Conservation (phyloP, 2,797 vertebrate species). For the Sorex maritimensis region DNA sequence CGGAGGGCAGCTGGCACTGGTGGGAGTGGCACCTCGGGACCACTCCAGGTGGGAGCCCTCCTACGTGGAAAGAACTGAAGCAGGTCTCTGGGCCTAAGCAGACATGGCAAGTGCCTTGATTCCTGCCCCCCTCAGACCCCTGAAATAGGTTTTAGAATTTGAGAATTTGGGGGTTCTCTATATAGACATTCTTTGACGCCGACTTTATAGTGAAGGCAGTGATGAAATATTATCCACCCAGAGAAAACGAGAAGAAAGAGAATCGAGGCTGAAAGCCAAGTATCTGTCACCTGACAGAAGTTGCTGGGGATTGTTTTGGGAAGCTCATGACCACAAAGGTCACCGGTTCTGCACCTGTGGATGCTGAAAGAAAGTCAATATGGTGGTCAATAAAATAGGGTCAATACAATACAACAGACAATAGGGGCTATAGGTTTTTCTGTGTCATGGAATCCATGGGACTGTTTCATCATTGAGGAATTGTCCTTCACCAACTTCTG, state of each 20-base stretch:
- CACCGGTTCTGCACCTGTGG: not conserved
- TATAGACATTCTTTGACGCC: not conserved
- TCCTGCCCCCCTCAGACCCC: not conserved
- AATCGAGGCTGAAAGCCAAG: not conserved
- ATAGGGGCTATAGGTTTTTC: not conserved
- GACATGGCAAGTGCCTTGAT: no score
- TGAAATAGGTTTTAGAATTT: slow-evolving; percentile 24
- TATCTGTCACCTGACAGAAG: not conserved
- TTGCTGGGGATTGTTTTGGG: not conserved
- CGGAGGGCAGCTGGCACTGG: no score
- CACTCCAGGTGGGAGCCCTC: no score
- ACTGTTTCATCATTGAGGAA: not conserved
- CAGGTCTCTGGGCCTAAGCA: no score
- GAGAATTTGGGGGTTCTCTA: not conserved
- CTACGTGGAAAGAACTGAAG: no score
- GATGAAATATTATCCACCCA: not conserved
- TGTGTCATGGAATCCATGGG: not conserved
- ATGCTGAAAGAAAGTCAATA: not conserved
- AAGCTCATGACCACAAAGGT: not conserved
- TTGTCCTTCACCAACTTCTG: no score
- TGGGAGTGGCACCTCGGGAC: no score
- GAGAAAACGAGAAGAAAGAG: not conserved
- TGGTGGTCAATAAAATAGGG: not conserved
- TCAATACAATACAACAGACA: no score
- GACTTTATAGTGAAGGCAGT: not conserved